Percentiles rank a stretch among this genome's conserved stretches.
phyloP scores from a whole-genome alignment of 2,888 invertebrate genomes.

The Napeogenes inachia region DNA sequence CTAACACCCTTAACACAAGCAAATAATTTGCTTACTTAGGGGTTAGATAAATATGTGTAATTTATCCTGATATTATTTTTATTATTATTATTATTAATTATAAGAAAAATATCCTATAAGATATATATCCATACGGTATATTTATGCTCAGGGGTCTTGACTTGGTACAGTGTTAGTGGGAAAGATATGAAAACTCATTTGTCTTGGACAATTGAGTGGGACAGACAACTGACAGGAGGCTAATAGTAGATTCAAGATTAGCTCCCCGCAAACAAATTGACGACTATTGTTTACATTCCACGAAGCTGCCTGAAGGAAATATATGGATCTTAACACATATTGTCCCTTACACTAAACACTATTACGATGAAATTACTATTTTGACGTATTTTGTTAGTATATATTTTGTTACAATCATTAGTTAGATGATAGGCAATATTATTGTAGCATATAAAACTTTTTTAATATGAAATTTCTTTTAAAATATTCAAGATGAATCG shows the following conservation, averaged over 20 bases:
- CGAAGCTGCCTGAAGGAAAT: conserved; percentile 11
- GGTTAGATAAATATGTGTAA: too few species aligned
- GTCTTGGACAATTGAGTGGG: conserved; percentile 38
- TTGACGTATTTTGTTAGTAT: not conserved
- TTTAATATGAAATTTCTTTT: not conserved
- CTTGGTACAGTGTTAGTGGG: conserved; percentile 13
- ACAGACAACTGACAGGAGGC: conserved; percentile 37
- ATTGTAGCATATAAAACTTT: not conserved
- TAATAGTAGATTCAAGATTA: conserved; percentile 48
- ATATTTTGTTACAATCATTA: too few species aligned
- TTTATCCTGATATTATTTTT: too few species aligned
- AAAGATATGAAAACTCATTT: conserved; percentile 32
- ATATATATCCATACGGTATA: conserved; percentile 2
- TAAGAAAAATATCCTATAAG: too few species aligned
- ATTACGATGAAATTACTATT: not conserved
- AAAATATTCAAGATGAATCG: conserved; percentile 13
- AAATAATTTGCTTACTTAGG: too few species aligned
- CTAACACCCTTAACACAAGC: too few species aligned
- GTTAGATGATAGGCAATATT: too few species aligned
- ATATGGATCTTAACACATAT: conserved; percentile 3
- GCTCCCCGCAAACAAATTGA: conserved; percentile 35
- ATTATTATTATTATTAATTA: too few species aligned
- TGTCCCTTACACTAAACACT: not conserved
- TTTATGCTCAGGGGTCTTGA: conserved; percentile 12
- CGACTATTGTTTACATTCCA: conserved; percentile 19